Conservation (phyloP, 2,888 invertebrate genomes). For the Ernsta delagoae region DNA sequence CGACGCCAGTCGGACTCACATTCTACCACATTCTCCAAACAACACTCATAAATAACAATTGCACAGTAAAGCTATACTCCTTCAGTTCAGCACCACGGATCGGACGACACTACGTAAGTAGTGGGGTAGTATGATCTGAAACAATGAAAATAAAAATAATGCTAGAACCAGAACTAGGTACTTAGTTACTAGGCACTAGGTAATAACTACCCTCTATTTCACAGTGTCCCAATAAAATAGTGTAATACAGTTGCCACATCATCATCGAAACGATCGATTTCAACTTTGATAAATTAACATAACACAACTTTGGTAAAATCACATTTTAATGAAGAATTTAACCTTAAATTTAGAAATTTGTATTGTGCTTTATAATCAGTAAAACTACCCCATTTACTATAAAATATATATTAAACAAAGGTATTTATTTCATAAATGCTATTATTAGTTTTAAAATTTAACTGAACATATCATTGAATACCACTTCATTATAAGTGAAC, state of each 20-base stretch:
- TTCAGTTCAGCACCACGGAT: constrained; percentile 52
- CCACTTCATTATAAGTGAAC: constrained; percentile 14
- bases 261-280: too few relatives aligned
- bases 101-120: constrained; percentile 45
- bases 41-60: constrained; percentile 41
- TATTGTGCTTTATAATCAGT: too few relatives aligned
- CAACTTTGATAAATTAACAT: too few relatives aligned
- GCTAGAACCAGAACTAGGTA: not conserved
- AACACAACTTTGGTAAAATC: too few relatives aligned
- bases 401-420: too few relatives aligned
- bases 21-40: not conserved
- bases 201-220: too few relatives aligned
- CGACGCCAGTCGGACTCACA: constrained; percentile 35
- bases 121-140: constrained; percentile 50
- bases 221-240: too few relatives aligned
- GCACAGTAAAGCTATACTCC: constrained; percentile 54
- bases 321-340: too few relatives aligned
- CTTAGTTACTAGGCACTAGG: too few relatives aligned
- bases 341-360: too few relatives aligned
- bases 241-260: too few relatives aligned
- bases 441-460: not conserved
- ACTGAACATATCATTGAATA: not conserved
- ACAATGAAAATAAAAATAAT: constrained; percentile 40
- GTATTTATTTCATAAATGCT: not conserved
- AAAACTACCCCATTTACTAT: too few relatives aligned